phyloP scores from a whole-genome alignment of 2,797 vertebrate species.

The Pelochelys cantorii region DNA sequence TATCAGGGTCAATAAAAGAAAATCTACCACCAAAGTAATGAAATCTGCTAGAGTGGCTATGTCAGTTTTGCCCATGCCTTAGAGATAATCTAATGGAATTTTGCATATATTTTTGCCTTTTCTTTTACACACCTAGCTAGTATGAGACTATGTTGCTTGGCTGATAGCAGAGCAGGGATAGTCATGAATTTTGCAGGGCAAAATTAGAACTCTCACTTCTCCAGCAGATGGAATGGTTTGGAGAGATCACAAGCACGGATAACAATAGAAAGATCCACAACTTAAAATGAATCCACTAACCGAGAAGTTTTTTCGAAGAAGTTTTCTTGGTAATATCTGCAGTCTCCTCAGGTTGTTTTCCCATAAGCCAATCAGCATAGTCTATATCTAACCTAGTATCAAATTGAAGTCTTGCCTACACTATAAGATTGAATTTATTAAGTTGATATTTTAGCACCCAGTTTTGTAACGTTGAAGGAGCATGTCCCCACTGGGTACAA shows the following conservation, averaged over 20 bases:
- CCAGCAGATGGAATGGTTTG: not conserved
- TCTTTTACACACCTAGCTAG: slow-evolving; percentile 57
- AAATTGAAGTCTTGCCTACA: no score
- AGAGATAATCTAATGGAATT: not conserved
- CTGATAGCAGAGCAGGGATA: not conserved
- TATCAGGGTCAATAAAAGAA: slow-evolving; percentile 44
- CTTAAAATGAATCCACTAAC: not conserved
- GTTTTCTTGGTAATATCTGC: not conserved
- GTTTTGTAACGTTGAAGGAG: no score
- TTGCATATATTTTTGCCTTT: not conserved
- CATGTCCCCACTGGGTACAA: no score
- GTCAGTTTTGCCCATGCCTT: not conserved
- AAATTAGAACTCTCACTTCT: not conserved
- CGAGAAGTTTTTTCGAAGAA: not conserved
- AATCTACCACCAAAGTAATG: slow-evolving; percentile 51
- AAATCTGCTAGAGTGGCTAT: slow-evolving; percentile 12
- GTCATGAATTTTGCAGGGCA: not conserved
- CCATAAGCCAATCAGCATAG: not conserved
- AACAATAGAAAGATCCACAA: not conserved
- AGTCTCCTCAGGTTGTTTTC: not conserved
- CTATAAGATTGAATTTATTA: no score
- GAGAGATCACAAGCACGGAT: not conserved
- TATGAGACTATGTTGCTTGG: slow-evolving; percentile 53
- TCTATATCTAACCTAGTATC: not conserved
- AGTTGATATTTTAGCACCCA: no score